phyloP scores from a whole-genome alignment of 2,113 vertebrate species.

The Caracal caracal region DNA sequence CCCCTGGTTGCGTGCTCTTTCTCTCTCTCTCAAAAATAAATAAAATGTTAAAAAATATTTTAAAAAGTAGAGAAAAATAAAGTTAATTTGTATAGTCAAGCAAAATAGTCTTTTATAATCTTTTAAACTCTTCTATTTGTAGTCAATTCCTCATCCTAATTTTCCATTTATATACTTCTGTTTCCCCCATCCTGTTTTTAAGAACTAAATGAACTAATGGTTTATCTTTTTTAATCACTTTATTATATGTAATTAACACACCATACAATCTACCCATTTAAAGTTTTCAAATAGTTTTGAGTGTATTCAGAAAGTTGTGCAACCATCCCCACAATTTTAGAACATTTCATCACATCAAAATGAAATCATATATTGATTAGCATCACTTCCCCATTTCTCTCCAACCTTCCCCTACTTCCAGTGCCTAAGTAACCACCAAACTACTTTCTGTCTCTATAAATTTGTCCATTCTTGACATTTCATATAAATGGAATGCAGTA shows the following conservation, averaged over 20 bases:
- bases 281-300: background rate
- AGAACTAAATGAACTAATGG: background rate
- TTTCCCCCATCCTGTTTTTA: background rate
- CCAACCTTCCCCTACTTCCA: background rate
- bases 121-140: background rate
- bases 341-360: background rate
- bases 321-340: background rate
- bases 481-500: background rate
- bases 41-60: too few species aligned
- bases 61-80: too few species aligned
- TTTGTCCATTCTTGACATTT: background rate
- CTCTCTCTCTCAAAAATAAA: too few species aligned
- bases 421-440: background rate
- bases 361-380: background rate
- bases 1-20: too few species aligned
- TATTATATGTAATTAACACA: background rate
- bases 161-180: background rate
- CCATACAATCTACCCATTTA: background rate
- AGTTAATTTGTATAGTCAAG: background rate
- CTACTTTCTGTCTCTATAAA: background rate
- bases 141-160: background rate
- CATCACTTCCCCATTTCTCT: background rate
- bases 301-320: background rate
- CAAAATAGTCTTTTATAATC: background rate
- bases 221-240: background rate